Evolutionary conservation across 2,113 vertebrate genomes (phyloP).

Genomic region (Heterocephalus glaber): DNA sequence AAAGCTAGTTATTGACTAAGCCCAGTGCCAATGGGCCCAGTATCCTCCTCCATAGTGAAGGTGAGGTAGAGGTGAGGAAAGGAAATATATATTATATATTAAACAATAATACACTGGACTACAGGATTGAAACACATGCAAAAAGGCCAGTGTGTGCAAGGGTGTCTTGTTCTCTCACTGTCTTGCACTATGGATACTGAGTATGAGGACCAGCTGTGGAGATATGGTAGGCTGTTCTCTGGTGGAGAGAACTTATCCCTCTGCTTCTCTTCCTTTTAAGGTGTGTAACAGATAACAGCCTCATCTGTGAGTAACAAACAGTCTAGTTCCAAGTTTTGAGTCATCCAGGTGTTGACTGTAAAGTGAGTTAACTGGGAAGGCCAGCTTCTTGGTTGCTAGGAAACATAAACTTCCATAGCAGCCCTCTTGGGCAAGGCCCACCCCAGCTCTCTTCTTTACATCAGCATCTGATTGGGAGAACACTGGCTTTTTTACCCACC

Average conservation of each 20-base stretch:
- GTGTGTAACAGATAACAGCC: background rate
- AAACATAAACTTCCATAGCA: background rate
- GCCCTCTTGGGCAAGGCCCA: background rate
- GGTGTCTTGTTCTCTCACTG: background rate
- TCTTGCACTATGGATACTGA: background rate
- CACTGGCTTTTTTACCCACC: background rate
- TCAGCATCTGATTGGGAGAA: background rate
- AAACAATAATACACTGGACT: background rate
- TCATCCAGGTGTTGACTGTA: background rate
- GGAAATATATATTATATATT: background rate
- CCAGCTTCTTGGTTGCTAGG: background rate
- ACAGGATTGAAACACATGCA: background rate
- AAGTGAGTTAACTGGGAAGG: background rate
- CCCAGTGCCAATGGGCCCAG: background rate
- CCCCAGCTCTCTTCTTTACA: background rate
- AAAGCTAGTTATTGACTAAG: background rate
- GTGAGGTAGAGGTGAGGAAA: background rate
- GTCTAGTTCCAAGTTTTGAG: background rate
- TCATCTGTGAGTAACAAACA: background rate
- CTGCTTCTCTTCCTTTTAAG: background rate
- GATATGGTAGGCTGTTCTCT: background rate
- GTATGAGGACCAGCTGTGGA: background rate
- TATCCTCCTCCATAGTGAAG: fast-evolving
- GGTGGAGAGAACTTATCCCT: background rate
- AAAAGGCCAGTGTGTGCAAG: fast-evolving